These are phyloP conservation scores for Pomatostomus ruficeps DNA, from an alignment of 2,113 vertebrate species.

Conservation along the genomic window DNA sequence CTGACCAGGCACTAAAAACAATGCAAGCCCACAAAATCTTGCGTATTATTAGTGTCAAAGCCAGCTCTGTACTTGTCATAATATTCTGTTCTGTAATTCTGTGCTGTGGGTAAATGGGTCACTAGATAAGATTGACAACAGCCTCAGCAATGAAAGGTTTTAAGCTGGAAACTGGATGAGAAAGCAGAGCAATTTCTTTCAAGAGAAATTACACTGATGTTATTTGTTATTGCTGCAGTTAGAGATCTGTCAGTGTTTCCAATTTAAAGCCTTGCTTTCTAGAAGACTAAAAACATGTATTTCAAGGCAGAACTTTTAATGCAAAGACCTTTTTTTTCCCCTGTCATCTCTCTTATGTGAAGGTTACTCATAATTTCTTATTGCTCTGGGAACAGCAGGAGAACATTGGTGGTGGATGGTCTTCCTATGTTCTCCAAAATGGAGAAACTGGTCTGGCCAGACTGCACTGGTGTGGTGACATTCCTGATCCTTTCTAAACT, in stretches of 20 bases:
- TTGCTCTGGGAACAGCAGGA: background rate
- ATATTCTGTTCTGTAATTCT: conserved; percentile 20
- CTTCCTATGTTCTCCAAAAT: background rate
- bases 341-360: background rate
- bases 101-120: conserved; percentile 42
- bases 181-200: conserved; percentile 10
- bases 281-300: background rate
- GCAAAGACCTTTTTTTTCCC: background rate
- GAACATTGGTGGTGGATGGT: background rate
- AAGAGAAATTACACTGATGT: background rate
- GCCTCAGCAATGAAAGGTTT: conserved; percentile 27
- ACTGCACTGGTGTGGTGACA: background rate
- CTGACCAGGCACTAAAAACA: background rate
- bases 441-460: background rate
- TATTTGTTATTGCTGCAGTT: background rate
- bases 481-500: background rate
- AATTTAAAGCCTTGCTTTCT: conserved; percentile 9
- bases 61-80: background rate
- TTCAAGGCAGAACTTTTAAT: background rate
- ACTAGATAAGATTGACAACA: conserved; percentile 50
- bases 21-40: background rate
- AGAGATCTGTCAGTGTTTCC: conserved; percentile 2
- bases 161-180: background rate
- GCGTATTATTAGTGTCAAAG: background rate
- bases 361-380: background rate